Conservation (phyloP, 2,888 invertebrate species). For the Sicus ferrugineus region DNA sequence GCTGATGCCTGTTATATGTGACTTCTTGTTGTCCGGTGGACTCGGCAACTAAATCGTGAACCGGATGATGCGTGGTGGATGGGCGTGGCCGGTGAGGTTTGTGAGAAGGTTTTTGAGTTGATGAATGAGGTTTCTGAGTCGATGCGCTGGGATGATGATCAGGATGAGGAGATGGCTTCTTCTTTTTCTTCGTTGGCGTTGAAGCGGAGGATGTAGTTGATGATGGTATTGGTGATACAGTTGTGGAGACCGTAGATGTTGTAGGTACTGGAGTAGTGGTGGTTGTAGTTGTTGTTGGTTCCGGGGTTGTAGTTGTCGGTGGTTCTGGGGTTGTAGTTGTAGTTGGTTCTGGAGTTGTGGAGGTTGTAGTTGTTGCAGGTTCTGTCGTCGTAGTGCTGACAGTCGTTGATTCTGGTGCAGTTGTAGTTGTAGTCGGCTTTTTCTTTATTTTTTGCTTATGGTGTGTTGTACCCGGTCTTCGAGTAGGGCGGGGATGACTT, state of each 20-base stretch:
- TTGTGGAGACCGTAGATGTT: conserved; percentile 34
- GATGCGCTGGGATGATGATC: conserved; percentile 34
- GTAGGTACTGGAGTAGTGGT: conserved; percentile 33
- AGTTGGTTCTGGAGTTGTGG: too few relatives aligned
- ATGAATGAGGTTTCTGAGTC: conserved; percentile 40
- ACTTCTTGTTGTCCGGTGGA: neutral
- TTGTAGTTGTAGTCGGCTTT: conserved; percentile 43
- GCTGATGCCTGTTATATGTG: conserved; percentile 27
- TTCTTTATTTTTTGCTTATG: conserved; percentile 56
- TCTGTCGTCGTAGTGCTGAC: conserved; percentile 33
- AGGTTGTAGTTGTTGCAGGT: conserved; percentile 22
- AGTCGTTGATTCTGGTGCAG: conserved; percentile 36
- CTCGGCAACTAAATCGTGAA: conserved; percentile 4
- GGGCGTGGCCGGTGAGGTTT: conserved; percentile 35
- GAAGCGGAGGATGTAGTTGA: conserved; percentile 42
- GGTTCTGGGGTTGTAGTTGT: conserved; percentile 41
- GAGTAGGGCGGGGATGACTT: conserved; percentile 34
- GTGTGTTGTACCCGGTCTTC: conserved; percentile 36
- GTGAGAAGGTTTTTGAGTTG: conserved; percentile 23
- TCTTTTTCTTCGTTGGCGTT: conserved; percentile 52
- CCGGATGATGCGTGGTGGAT: conserved; percentile 15
- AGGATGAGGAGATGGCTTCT: conserved; percentile 51
- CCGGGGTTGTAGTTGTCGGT: conserved; percentile 4
- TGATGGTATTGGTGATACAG: conserved; percentile 37
- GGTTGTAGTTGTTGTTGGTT: conserved; percentile 31